Percentiles rank a stretch among this genome's conserved stretches.
These are phyloP conservation scores for Xiphophorus birchmanni DNA, from an alignment of 2,797 vertebrate genomes.

Conservation along the genomic window DNA sequence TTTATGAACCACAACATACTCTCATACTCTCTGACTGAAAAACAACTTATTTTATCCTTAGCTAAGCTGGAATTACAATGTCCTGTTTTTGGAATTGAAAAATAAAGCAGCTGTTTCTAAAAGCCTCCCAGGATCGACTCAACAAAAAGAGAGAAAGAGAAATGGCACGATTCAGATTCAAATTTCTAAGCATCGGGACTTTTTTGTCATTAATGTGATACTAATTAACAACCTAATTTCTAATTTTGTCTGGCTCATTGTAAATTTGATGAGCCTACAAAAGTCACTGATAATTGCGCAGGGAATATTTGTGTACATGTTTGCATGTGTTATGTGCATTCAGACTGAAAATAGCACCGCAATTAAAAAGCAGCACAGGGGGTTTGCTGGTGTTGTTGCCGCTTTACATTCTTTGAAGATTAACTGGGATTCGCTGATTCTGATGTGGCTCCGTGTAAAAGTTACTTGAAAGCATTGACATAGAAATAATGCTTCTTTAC, in stretches of 20 bases:
- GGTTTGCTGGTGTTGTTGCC: slow-evolving; percentile 1
- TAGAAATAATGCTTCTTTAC: not conserved
- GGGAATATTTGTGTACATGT: not conserved
- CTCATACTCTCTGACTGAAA: not conserved
- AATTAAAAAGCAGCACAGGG: slow-evolving; percentile 7
- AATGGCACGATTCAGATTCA: not conserved
- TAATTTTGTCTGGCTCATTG: slow-evolving; percentile 6
- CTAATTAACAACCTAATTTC: slow-evolving; percentile 3
- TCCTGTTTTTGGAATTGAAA: not conserved
- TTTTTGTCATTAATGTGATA: slow-evolving; percentile 1
- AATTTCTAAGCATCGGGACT: not conserved
- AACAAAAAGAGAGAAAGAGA: not conserved
- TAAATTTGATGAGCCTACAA: slow-evolving; percentile 19
- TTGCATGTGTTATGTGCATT: slow-evolving; percentile 1
- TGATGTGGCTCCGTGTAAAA: not conserved
- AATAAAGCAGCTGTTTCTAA: not conserved
- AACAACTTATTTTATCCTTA: not conserved
- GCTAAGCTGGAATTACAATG: not conserved
- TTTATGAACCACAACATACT: not conserved
- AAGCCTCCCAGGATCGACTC: not conserved
- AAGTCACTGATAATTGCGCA: not conserved
- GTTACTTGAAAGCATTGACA: not conserved
- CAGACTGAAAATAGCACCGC: slow-evolving; percentile 9
- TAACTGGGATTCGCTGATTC: not conserved
- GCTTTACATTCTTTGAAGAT: slow-evolving; percentile 11